Evolutionary conservation across 2,113 vertebrate genomes (phyloP), one percentile per base, ranked within the genome.

Genomic region (Brachionichthys hirsutus): DNA sequence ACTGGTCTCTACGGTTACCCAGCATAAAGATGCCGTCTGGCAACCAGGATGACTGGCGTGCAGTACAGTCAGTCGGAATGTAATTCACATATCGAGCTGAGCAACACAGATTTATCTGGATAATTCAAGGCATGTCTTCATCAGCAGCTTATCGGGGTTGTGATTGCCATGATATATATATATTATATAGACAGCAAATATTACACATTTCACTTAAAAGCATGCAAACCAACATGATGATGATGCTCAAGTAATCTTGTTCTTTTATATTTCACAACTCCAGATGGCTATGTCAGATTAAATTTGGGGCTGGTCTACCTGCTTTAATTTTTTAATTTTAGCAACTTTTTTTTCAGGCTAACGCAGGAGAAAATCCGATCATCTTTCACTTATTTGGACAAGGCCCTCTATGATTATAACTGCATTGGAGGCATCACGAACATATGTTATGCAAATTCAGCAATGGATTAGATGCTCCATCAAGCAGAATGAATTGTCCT

Each of bases 21-120:
- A 19, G 68, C 44, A 70, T 70, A 66, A 41, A 63, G 38, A 73
- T 60, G 43, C 22, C 12, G 49, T 61, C 38, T 70, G 38, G 19
- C 68, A 58, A 62, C 52, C 60, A 59, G 47, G 34, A 54, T 36
- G 68, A 77, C 41, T 76, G 64, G 74, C 72, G 66, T 36, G 14
- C 22, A 15, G 73, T 65, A n/a, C 49, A 74, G 45, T 75, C 36
- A 52, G 35, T 55, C 38, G 30, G 44, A 12, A n/a, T 54, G 38
- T 62, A 74, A 70, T 73, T 63, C 50, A 66, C 70, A 68, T 51
- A 38, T 35, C 9, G 50, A 68, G 58, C 54, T 67, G 51, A 77
- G 58, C 59, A 42, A 57, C 55, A 72, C 10, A 20, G 42, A 58
- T 63, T 63, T 53, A 38, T 49, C 45, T 22, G 9, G 54, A 60